These are phyloP conservation scores for Hirtodrosophila confusa DNA, from an alignment of 2,888 invertebrate species.

Conservation along the genomic window DNA sequence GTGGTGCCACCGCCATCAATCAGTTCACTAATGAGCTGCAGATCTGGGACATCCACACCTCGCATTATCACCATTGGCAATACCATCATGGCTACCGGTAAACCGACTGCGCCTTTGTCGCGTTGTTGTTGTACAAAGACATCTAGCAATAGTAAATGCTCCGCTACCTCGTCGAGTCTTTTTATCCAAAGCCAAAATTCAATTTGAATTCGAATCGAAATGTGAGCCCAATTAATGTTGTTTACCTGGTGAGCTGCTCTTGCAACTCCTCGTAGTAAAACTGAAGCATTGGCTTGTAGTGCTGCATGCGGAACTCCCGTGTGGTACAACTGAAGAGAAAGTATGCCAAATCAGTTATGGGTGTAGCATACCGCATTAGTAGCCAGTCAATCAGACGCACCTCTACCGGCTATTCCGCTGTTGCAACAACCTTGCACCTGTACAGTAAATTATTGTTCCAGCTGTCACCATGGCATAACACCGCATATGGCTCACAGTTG, in stretches of 20 bases:
- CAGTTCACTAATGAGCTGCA: slow-evolving; percentile 75
- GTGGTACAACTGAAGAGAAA: slow-evolving; percentile 78
- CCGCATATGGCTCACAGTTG: slow-evolving; percentile 82
- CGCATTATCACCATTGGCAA: slow-evolving; percentile 76
- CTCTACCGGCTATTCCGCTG: slow-evolving; percentile 28
- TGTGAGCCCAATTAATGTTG: no score
- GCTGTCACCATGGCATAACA: slow-evolving; percentile 82
- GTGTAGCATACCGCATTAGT: slow-evolving; percentile 80
- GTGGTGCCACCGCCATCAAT: slow-evolving; percentile 68
- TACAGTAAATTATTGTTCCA: slow-evolving; percentile 83
- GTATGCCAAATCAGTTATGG: slow-evolving; percentile 79
- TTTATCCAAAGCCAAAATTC: no score
- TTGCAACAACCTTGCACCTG: slow-evolving; percentile 45
- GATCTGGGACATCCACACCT: slow-evolving; percentile 75
- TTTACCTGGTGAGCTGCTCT: slow-evolving; percentile 68
- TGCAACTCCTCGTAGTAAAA: slow-evolving; percentile 70
- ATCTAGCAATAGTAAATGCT: no score
- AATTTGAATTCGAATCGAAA: no score
- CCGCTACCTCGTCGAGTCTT: no score
- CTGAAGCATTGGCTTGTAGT: slow-evolving; percentile 71
- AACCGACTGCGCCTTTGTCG: no score
- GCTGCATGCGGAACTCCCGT: slow-evolving; percentile 62
- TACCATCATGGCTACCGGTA: slow-evolving; percentile 69
- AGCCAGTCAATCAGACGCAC: slow-evolving; percentile 82
- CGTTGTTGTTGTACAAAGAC: no score